Conservation (phyloP, 2,888 invertebrate genomes). For the Bellardia bayeri region DNA sequence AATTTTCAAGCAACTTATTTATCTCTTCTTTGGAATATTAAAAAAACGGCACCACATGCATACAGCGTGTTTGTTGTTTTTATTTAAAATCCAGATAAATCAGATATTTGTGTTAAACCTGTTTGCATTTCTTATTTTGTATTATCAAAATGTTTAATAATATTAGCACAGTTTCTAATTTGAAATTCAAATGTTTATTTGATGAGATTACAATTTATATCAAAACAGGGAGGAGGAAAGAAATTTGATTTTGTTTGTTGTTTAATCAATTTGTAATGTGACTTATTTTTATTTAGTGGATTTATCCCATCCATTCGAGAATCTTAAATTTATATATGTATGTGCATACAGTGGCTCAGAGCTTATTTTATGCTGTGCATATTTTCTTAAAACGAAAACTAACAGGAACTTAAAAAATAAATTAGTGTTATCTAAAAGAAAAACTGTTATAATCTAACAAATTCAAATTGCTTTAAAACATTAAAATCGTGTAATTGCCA, state of each 20-base stretch:
- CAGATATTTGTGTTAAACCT: conserved; percentile 2
- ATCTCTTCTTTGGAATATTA: neutral
- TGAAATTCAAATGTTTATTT: neutral
- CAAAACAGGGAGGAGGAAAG: neutral
- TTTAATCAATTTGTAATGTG: neutral
- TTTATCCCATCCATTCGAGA: too few relatives aligned
- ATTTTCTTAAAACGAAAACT: too few relatives aligned
- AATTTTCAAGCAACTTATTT: neutral
- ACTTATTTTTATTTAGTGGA: too few relatives aligned
- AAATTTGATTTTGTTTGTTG: neutral
- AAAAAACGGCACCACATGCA: neutral
- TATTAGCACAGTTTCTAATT: neutral
- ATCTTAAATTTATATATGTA: too few relatives aligned
- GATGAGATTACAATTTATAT: neutral
- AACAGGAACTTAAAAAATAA: too few relatives aligned
- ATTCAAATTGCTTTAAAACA: too few relatives aligned
- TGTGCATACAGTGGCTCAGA: too few relatives aligned
- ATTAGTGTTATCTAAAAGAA: too few relatives aligned
- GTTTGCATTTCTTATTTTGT: neutral
- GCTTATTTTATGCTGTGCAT: too few relatives aligned
- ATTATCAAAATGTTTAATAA: neutral
- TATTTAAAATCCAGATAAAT: neutral
- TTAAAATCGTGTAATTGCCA: too few relatives aligned
- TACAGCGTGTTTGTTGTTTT: neutral
- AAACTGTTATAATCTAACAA: too few relatives aligned